Conservation (phyloP, 2,888 invertebrate species). For the Tanytarsus gracilentus region DNA sequence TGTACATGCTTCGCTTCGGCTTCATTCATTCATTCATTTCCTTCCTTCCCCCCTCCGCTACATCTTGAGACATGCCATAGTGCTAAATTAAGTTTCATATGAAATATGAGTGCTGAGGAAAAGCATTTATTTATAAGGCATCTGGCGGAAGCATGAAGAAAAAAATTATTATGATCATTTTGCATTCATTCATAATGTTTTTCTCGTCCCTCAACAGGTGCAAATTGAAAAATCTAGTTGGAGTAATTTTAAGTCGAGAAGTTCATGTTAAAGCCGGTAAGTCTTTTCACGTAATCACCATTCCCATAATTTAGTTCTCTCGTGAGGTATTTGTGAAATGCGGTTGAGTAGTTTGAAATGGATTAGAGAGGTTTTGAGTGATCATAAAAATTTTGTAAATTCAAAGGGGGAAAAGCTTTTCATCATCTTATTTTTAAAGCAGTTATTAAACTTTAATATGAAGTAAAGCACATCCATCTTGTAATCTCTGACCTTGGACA, state of each 20-base stretch:
- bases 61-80: no score
- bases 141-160: neutral
- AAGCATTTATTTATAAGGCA: neutral
- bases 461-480: no score
- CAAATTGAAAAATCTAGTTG: conserved; percentile 59
- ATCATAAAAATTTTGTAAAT: neutral
- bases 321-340: neutral
- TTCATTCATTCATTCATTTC: no score
- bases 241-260: conserved; percentile 71
- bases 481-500: neutral
- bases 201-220: conserved; percentile 38
- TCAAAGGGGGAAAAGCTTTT: no score
- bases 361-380: neutral
- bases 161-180: neutral
- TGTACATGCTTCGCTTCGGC: neutral
- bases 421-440: no score
- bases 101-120: neutral
- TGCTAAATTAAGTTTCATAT: neutral
- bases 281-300: conserved; percentile 34
- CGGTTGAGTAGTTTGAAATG: no score
- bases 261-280: conserved; percentile 84
- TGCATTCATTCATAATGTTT: neutral
- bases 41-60: no score
- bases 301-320: conserved; percentile 1
- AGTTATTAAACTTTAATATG: no score